Percentiles rank a stretch among this genome's conserved stretches.
Evolutionary conservation across 2,888 invertebrate species (phyloP).

Genomic region (Rutpela maculata): DNA sequence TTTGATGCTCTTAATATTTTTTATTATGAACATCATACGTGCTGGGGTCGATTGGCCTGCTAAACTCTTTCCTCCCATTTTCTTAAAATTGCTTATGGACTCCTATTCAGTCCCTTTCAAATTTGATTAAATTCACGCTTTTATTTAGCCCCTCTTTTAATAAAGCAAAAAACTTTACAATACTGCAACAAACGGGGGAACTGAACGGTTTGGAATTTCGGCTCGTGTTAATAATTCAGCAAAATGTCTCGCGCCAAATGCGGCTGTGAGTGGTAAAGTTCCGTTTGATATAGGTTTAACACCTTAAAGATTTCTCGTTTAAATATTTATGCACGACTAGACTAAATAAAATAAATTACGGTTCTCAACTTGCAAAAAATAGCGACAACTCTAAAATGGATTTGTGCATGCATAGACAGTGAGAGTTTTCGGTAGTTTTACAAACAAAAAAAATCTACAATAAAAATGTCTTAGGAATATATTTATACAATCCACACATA

Average conservation of each 20-base stretch:
- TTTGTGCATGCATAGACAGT: neutral
- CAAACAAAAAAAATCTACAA: neutral
- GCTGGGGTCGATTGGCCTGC: too few species aligned
- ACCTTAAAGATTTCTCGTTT: constrained; percentile 54
- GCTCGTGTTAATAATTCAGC: constrained; percentile 54
- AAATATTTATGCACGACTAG: constrained; percentile 54
- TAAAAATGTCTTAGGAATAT: neutral
- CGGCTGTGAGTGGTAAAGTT: constrained; percentile 45
- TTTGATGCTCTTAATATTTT: too few species aligned
- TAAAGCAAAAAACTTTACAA: neutral
- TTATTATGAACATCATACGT: too few species aligned
- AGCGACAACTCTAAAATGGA: constrained; percentile 1
- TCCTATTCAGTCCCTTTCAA: too few species aligned
- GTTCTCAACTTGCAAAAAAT: neutral
- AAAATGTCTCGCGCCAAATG: constrained; percentile 50
- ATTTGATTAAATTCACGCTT: too few species aligned
- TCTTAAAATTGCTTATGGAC: too few species aligned
- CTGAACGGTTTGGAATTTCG: constrained; percentile 48
- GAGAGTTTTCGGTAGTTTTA: neutral
- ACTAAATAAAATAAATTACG: constrained; percentile 48
- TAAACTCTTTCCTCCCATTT: too few species aligned
- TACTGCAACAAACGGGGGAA: constrained; percentile 11
- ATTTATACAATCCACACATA: too few species aligned
- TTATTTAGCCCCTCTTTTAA: too few species aligned
- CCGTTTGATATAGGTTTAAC: constrained; percentile 55